Base-by-base conservation (phyloP, 2,113 vertebrate genomes). In the Ctenomys sociabilis region DNA sequence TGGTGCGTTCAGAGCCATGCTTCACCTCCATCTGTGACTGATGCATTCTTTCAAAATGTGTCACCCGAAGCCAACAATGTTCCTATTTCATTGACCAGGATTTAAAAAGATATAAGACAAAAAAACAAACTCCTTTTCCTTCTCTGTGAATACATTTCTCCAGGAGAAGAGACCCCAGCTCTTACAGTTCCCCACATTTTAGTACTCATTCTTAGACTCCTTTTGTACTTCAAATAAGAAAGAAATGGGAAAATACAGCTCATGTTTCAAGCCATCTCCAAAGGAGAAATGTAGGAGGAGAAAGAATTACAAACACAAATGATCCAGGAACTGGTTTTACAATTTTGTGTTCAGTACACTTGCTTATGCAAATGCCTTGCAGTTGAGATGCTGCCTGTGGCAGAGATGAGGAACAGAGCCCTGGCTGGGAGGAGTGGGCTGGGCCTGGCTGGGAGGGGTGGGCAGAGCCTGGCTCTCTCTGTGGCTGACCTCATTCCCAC, bases 1-100 rank as follows among this genome's bases (percentile, higher is more conserved):
- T 61, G 80, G 86, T 91, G 86, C 75, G 61, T 72, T n/a, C n/a
- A n/a, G 21, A 90, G 88, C 72, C 13, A 10, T 45, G 54, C 52
- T 57, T 57, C 87, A 95, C 68, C 72, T 83, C 59, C 30, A 21
- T 59, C 40, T 90, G 90, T 61, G 84, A 93, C 82, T 32, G 54
- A 66, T 40, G 6, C 95, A 96, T 95, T 96, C 90, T 93, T 95
- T 94, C 21, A 86, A 94, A 95, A 61, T 22, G 13, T 93, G 59
- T 96, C 87, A 90, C 88, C 92, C 85, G 84, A 90, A 59, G 90
- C 61, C 93, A 96, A 85, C 77, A 92, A 64, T n/a, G 90, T 30
- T 85, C 24, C 49, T 78, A 73, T 63, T 82, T 94, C 95, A 95
- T 70, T 88, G 92, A n/a, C 78, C 81, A 63, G 28, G 5, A 49